phyloP scores from a whole-genome alignment of 2,113 vertebrate genomes.

The Sus scrofa region DNA sequence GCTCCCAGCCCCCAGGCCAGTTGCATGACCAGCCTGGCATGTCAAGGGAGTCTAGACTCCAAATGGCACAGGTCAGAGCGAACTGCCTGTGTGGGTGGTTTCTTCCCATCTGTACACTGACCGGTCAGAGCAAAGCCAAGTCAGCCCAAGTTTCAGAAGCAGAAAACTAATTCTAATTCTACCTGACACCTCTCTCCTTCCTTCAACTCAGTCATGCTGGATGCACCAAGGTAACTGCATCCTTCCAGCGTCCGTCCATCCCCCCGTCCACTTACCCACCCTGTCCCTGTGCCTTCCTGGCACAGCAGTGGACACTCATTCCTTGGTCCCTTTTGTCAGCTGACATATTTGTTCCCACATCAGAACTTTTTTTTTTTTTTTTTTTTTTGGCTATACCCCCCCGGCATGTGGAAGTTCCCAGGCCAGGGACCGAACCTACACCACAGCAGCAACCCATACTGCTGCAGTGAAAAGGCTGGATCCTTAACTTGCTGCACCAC shows the following conservation, averaged over 20 bases:
- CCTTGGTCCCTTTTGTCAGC: neutral
- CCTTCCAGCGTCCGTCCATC: neutral
- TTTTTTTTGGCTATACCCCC: neutral
- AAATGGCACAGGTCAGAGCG: neutral
- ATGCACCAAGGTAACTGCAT: neutral
- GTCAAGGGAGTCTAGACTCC: conserved; percentile 23
- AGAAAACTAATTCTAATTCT: neutral
- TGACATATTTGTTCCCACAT: neutral
- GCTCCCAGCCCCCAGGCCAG: neutral
- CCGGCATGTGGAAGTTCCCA: too few species aligned
- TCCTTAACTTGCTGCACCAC: too few species aligned
- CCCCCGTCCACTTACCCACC: neutral
- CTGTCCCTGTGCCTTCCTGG: neutral
- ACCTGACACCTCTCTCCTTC: neutral
- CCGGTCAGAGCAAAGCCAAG: neutral
- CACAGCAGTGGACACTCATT: neutral
- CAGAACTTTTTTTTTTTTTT: neutral
- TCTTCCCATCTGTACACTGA: neutral
- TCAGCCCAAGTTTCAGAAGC: neutral
- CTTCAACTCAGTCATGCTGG: neutral
- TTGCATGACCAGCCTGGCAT: neutral
- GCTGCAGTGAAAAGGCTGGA: too few species aligned
- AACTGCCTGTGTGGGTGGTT: neutral
- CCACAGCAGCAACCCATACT: too few species aligned
- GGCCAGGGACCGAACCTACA: too few species aligned